A percentile compares a stretch with the other conserved stretches of the same genome.
These are phyloP conservation scores for Pelagia noctiluca DNA, from an alignment of 30 jellyfish, hydroid and myxozoan species.

Conservation along the genomic window DNA sequence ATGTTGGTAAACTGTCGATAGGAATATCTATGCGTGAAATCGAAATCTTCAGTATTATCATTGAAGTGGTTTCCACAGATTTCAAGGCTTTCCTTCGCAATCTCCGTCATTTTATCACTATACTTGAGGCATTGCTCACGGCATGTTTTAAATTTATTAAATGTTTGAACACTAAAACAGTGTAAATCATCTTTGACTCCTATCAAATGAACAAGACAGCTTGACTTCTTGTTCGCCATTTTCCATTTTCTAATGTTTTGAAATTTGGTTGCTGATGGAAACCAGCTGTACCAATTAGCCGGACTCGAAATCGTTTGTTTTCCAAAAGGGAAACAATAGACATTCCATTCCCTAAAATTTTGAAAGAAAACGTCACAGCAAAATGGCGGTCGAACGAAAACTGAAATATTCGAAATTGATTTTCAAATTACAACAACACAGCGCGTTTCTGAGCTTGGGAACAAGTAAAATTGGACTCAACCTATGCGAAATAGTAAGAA, in stretches of 20 bases:
- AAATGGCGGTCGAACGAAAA: conserved; percentile 6
- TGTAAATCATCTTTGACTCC: conserved; percentile 3
- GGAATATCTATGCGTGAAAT: not conserved
- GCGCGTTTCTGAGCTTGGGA: conserved; percentile 10
- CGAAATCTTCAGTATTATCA: conserved; percentile 2
- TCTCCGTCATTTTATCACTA: not conserved
- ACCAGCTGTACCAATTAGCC: conserved; percentile 8
- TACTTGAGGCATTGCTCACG: conserved; percentile 4
- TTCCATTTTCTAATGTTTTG: conserved; percentile 1
- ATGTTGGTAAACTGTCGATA: conserved; percentile 1
- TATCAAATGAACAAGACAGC: conserved; percentile 3
- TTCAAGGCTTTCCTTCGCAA: conserved; percentile 4
- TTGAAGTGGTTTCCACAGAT: conserved; percentile 2
- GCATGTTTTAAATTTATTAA: not conserved
- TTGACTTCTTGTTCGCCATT: conserved; percentile 1
- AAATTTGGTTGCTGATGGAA: conserved; percentile 1
- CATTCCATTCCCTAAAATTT: not conserved
- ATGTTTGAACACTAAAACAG: conserved; percentile 2
- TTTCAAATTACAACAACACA: not conserved
- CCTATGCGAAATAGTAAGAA: not conserved
- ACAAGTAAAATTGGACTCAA: not conserved
- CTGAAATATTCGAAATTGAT: conserved; percentile 1
- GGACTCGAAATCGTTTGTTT: conserved; percentile 2
- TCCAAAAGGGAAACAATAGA: not conserved
- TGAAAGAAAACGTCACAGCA: conserved; percentile 5